Conservation (phyloP, 2,113 vertebrate genomes). For the Myotis yumanensis region DNA sequence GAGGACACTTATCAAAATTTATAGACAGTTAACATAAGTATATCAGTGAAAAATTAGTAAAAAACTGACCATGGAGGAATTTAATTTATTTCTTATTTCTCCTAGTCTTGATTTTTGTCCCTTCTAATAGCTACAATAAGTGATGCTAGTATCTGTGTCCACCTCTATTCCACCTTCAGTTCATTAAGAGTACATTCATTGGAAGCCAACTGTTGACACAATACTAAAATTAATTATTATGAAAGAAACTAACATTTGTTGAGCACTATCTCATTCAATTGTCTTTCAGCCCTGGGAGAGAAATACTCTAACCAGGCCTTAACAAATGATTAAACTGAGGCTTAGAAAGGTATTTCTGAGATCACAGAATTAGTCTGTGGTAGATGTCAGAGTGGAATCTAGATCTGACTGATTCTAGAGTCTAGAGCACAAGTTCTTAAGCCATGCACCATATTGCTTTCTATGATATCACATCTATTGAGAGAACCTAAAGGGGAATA, state of each 20-base stretch:
- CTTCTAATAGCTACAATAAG: background rate
- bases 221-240: background rate
- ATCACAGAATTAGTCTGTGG: background rate
- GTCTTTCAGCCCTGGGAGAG: background rate
- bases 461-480: background rate
- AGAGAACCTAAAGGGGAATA: background rate
- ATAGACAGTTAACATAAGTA: background rate
- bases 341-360: background rate
- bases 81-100: background rate
- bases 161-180: background rate
- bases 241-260: background rate
- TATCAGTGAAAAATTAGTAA: background rate
- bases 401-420: background rate
- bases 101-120: background rate
- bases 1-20: background rate
- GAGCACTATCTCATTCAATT: background rate
- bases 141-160: background rate
- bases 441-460: background rate
- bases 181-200: background rate
- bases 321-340: background rate
- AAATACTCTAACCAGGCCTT: background rate
- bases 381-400: background rate
- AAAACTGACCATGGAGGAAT: background rate
- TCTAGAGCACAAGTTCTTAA: background rate
- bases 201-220: background rate